Evolutionary conservation across 2,797 vertebrate genomes (phyloP), one percentile per base, ranked within the genome.

Genomic region (Netta rufina): DNA sequence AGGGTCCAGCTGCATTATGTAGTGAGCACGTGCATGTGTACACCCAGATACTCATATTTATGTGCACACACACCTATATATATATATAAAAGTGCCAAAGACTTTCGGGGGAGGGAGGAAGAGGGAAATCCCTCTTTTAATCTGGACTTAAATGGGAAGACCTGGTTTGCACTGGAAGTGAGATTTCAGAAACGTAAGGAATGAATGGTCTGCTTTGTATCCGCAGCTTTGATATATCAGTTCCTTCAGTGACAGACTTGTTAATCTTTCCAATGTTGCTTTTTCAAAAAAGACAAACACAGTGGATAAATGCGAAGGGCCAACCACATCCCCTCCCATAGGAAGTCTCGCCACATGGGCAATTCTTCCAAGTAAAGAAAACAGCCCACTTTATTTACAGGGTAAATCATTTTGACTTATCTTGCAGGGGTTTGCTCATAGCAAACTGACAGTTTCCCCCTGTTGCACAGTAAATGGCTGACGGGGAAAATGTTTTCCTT

Each of bases 321-420:
- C 96, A 86, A 94, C 96, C 97, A 97, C 97, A 97, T 97, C 96
- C 96, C 96, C 95, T 96, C 96, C 96, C 96, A 96, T 97, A 98
- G 96, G 97, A 97, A 97, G 97, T 97, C 95, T 97, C 96, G 49
- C 97, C 97, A 97, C 96, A 97, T 97, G 97, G 96, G 96, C 96
- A 96, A 96, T 97, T 97, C 97, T 96, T 95, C 96, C 91, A 94
- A 96, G 97, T 92, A 97, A 97, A 97, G 97, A 98, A 98, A 98
- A 97, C 96, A 97, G 94, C 95, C 90, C 96, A 91, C 96, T 97
- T 97, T 97, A 97, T 97, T 98, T 97, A 97, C 96, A 97, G 95
- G 96, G 96, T 97, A 98, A 97, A 98, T 98, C 97, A 97, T 97
- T 97, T 96, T 97, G 97, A 97, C 97, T 97, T 97, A 96, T 96